Percentiles rank a stretch among this genome's conserved stretches.
Evolutionary conservation across 2,797 vertebrate species (phyloP).

Genomic region (Mormyrops boulengeri): DNA sequence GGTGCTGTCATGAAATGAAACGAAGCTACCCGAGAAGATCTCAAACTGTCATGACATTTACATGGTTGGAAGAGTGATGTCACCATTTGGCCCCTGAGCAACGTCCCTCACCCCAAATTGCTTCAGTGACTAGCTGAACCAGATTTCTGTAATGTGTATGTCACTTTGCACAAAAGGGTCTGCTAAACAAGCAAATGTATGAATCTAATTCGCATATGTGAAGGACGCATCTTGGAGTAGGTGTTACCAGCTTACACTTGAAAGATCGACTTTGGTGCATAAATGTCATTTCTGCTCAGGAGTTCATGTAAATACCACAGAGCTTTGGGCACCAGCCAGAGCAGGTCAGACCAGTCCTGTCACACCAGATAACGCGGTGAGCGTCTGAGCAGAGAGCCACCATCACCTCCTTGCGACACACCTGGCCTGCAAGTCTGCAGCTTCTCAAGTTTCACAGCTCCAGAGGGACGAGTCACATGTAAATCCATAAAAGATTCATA

Average conservation of each 20-base stretch:
- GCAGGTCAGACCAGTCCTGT: constrained; percentile 46
- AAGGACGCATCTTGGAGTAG: neutral
- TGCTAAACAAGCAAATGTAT: neutral
- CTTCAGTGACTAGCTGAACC: neutral
- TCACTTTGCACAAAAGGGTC: neutral
- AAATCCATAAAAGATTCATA: neutral
- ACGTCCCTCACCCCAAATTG: neutral
- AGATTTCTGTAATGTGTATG: neutral
- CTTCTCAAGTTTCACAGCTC: neutral
- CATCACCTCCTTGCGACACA: constrained; percentile 13
- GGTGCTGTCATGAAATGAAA: neutral
- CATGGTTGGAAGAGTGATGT: neutral
- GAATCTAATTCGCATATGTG: neutral
- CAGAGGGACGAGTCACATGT: neutral
- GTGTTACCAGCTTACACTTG: neutral
- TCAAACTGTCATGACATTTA: neutral
- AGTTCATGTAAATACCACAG: neutral
- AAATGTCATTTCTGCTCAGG: neutral
- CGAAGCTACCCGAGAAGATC: neutral
- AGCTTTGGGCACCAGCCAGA: constrained; percentile 27
- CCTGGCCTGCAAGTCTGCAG: neutral
- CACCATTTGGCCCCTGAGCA: neutral
- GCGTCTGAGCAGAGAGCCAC: constrained; percentile 20
- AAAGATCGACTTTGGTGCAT: neutral
- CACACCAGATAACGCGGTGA: constrained; percentile 37